A percentile compares a stretch with the other conserved stretches of the same genome.
Evolutionary conservation across 1,140 invertebrate species (phyloP).

Genomic region (Archivesica marissinica): DNA sequence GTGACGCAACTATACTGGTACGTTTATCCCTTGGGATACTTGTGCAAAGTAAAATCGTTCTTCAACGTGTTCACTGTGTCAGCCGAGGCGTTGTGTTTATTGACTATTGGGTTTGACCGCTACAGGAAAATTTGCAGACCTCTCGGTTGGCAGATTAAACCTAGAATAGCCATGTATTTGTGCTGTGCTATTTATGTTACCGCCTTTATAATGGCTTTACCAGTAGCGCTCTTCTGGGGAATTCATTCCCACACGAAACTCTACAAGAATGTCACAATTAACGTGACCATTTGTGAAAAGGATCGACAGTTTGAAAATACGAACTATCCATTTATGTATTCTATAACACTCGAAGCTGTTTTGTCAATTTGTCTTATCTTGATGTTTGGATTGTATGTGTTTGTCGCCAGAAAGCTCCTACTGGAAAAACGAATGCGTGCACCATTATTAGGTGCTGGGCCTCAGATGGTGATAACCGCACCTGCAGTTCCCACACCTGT

Average conservation of each 20-base stretch:
- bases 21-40: constrained; percentile 62
- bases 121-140: constrained; percentile 70
- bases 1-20: constrained; percentile 70
- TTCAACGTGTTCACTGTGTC: constrained; percentile 69
- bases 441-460: neutral
- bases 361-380: neutral
- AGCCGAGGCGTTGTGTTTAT: constrained; percentile 63
- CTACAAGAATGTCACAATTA: neutral
- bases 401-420: constrained; percentile 1
- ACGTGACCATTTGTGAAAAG: constrained; percentile 52
- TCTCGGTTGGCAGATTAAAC: constrained; percentile 63
- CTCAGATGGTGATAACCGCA: neutral
- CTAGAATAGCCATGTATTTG: neutral
- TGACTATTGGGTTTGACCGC: constrained; percentile 68
- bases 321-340: constrained; percentile 4
- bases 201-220: neutral
- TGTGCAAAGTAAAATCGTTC: constrained; percentile 68
- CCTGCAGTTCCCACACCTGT: neutral
- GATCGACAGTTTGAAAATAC: constrained; percentile 9
- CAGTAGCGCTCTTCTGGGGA: constrained; percentile 42
- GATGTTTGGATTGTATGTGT: constrained; percentile 28
- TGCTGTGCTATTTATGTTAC: neutral
- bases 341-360: neutral
- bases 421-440: neutral
- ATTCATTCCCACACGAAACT: neutral